Evolutionary conservation across 2,888 invertebrate genomes (phyloP), one percentile per base, ranked within the genome.

Genomic region (Amphimallon solstitiale): DNA sequence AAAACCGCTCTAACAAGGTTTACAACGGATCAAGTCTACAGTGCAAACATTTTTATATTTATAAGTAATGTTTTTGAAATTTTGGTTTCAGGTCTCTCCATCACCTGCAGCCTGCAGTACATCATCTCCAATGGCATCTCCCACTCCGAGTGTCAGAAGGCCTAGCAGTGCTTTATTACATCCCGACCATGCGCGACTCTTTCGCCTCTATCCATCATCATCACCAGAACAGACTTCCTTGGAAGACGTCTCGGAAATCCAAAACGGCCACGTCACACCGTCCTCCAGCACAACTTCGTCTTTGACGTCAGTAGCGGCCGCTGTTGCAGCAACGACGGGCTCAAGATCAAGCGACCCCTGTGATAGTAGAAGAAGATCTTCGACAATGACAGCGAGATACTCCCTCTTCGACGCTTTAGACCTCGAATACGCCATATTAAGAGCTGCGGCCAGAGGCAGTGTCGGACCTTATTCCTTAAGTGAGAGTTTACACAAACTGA

Each of bases 331-430:
- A 35, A 56, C 49, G 15, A 70, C 71, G 23, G 71, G 77, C 12
- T 75, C 77, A n/a, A 72, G 79, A 64, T 73, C 77, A 21, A 80
- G 81, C 68, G 82, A 82, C 66, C 81, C 80, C 6, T 80, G 79
- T 65, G 85, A 86, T 69, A 78, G 77, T 61, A 69, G 87, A 37
- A 81, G 88, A 34, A 81, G 88, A 56, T 87, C 87, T 54, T 88
- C 88, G 29, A 86, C 86, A 1, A 85, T 87, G 85, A 88, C 88
- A 7, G 85, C 87, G 19, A 82, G 83, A 45, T 90, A 89, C 78
- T 90, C 90, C 68, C 84, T 90, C 45, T 89, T 90, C 81, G 90
- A 90, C 80, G 89, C 90, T 10, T 78, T 90, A 74, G 90, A 91
- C 78, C 81, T 90, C 72, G 90, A 91, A 77, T 91, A 90, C 80